A percentile compares a stretch with the other conserved stretches of the same genome.
phyloP scores from a whole-genome alignment of 1,140 invertebrate species.

The Druon quercuslanigerum region DNA sequence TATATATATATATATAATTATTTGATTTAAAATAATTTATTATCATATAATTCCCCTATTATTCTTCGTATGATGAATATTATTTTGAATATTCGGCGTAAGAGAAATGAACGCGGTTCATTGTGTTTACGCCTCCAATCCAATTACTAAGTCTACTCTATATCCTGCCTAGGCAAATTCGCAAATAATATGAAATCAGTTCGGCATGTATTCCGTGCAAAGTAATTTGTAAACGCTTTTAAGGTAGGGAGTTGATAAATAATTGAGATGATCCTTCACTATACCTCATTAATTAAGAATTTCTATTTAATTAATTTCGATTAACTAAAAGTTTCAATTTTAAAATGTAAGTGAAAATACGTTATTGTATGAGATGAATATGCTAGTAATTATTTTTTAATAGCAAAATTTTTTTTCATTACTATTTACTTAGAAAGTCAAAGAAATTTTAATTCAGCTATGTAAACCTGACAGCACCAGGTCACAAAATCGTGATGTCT shows the following conservation, averaged over 20 bases:
- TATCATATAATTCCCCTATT: too few relatives aligned
- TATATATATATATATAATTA: too few relatives aligned
- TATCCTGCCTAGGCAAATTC: neutral
- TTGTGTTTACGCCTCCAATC: neutral
- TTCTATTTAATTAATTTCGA: neutral
- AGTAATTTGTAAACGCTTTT: neutral
- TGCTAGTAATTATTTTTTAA: too few relatives aligned
- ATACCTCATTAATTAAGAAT: neutral
- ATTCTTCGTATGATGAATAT: neutral
- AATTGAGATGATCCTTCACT: neutral
- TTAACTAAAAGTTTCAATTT: too few relatives aligned
- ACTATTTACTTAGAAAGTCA: too few relatives aligned
- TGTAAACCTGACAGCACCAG: too few relatives aligned
- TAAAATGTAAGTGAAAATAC: too few relatives aligned
- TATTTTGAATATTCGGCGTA: neutral
- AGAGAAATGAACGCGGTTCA: slow-evolving; percentile 4
- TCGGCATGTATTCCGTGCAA: neutral
- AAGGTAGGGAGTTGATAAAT: neutral
- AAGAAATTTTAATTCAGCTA: too few relatives aligned
- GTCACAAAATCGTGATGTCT: too few relatives aligned
- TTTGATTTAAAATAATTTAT: too few relatives aligned
- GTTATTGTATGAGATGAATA: too few relatives aligned
- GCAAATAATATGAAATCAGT: slow-evolving; percentile 11
- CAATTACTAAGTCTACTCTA: neutral
- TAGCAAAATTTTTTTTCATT: too few relatives aligned